Percentiles rank a stretch among this genome's conserved stretches.
Conservation (phyloP, 2,113 vertebrate species). For the Bubo blakistoni region DNA sequence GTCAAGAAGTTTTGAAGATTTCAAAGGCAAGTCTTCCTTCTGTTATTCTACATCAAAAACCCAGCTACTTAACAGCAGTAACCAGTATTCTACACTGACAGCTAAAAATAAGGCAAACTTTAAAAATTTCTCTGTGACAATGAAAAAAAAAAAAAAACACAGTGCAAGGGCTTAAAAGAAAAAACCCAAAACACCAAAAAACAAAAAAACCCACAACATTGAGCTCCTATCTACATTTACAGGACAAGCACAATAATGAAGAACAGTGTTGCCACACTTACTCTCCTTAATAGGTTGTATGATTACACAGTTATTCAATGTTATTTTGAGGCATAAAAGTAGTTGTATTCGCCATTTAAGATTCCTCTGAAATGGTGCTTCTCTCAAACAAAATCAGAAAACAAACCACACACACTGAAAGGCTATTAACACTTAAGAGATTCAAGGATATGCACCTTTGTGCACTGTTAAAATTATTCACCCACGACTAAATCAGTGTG, state of each 20-base stretch:
- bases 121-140: background rate
- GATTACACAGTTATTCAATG: background rate
- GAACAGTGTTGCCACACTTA: background rate
- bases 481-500: background rate
- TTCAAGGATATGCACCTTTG: background rate
- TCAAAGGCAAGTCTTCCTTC: background rate
- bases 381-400: background rate
- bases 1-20: background rate
- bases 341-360: background rate
- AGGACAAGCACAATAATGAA: background rate
- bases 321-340: background rate
- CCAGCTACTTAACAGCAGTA: background rate
- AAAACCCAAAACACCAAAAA: background rate
- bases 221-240: background rate
- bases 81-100: background rate
- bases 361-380: background rate
- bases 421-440: background rate
- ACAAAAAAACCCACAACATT: background rate
- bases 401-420: background rate
- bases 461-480: background rate
- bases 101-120: background rate
- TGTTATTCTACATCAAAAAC: background rate
- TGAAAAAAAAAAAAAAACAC: background rate
- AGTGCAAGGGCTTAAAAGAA: background rate
- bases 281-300: background rate